A percentile compares a stretch with the other conserved stretches of the same genome.
Conservation (phyloP, 64 coral and sea anemone genomes). For the Montipora foliosa region DNA sequence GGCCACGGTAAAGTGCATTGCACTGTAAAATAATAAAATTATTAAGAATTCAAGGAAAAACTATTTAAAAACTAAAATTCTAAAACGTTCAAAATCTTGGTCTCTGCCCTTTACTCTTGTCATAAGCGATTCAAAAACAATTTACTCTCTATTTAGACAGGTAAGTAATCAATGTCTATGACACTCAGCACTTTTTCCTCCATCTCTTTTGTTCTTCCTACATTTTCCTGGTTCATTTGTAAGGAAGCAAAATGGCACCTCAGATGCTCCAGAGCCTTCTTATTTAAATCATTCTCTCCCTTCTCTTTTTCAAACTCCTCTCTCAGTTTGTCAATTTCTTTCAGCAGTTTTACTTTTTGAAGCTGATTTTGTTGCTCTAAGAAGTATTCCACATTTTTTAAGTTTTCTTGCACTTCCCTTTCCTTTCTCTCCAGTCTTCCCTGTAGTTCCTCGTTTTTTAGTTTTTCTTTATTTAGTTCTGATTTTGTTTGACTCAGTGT, state of each 20-base stretch:
- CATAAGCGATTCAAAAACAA: neutral
- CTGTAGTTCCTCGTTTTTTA: conserved; percentile 58
- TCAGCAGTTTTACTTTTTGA: conserved; percentile 62
- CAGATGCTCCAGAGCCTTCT: conserved; percentile 80
- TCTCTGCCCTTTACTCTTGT: too few relatives aligned
- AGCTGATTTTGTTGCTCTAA: conserved; percentile 70
- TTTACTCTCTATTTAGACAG: neutral
- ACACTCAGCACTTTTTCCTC: conserved; percentile 60
- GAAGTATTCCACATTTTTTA: conserved; percentile 37
- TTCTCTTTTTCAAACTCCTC: conserved; percentile 73
- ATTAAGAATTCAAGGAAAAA: too few relatives aligned
- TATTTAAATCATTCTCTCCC: conserved; percentile 78
- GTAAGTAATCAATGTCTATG: conserved; percentile 78
- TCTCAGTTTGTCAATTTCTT: conserved; percentile 62
- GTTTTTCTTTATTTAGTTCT: conserved; percentile 67
- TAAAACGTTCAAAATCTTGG: too few relatives aligned
- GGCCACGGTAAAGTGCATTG: too few relatives aligned
- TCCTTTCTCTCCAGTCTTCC: conserved; percentile 44
- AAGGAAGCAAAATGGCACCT: conserved; percentile 79
- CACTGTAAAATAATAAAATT: too few relatives aligned
- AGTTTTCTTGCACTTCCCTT: conserved; percentile 14
- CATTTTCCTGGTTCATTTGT: neutral
- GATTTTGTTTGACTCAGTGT: conserved; percentile 39
- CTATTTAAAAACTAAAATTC: too few relatives aligned
- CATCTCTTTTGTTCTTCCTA: neutral